These are phyloP conservation scores for Pomacea maculata DNA, from an alignment of 1,140 invertebrate genomes.

Conservation along the genomic window DNA sequence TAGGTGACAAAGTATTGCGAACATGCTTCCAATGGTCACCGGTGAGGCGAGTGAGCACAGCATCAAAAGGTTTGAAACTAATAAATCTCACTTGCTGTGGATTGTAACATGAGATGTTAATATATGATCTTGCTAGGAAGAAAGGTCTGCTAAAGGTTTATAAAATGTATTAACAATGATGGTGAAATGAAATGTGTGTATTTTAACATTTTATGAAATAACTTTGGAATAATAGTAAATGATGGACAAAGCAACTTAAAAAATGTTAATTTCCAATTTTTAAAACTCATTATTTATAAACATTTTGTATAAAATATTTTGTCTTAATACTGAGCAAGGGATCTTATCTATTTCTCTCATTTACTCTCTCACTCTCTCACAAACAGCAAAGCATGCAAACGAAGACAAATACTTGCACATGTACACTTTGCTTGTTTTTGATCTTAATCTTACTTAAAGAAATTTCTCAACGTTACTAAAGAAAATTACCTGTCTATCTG, in stretches of 20 bases:
- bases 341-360: conserved; percentile 7
- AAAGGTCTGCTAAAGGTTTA: background rate
- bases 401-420: background rate
- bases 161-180: background rate
- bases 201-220: background rate
- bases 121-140: background rate
- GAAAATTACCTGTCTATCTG: conserved; percentile 2
- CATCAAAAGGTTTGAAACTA: background rate
- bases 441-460: too few relatives aligned
- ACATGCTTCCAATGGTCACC: conserved; percentile 67
- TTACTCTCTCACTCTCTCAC: conserved; percentile 8
- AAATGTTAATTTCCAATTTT: background rate
- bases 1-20: conserved; percentile 68
- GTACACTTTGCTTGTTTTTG: too few relatives aligned
- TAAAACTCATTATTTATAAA: background rate
- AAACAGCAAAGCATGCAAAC: background rate
- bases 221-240: background rate
- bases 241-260: background rate
- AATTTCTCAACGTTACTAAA: too few relatives aligned
- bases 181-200: background rate
- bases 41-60: conserved; percentile 6
- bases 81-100: background rate
- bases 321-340: too few relatives aligned
- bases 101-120: background rate
- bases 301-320: too few relatives aligned